Percentiles rank a stretch among this genome's conserved stretches.
Conservation (phyloP, 2,797 vertebrate genomes). For the Myotis vivesi region DNA sequence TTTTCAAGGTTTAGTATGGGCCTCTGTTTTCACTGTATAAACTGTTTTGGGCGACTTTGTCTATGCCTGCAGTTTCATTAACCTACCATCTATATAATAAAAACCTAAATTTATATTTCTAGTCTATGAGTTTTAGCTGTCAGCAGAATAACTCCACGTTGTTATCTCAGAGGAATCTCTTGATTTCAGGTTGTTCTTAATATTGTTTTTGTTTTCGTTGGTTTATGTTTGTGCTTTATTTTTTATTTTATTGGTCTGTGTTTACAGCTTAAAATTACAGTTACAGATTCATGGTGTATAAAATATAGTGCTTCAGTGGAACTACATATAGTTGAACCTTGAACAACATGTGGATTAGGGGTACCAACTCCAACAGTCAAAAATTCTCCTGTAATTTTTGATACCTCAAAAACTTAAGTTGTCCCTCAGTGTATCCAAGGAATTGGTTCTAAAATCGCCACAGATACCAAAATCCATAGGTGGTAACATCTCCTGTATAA, state of each 20-base stretch:
- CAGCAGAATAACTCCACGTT: not conserved
- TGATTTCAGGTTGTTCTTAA: not conserved
- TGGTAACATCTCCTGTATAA: not conserved
- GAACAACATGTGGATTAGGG: not conserved
- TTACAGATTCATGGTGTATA: not conserved
- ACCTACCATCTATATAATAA: not conserved
- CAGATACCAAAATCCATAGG: not conserved
- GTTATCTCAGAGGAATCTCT: not conserved
- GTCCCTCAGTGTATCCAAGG: not conserved
- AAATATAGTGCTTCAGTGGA: not conserved
- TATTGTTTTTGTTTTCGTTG: not conserved
- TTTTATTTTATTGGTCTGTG: not conserved
- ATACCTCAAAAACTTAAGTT: not conserved
- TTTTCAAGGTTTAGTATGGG: not conserved
- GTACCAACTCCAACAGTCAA: not conserved
- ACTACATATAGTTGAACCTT: not conserved
- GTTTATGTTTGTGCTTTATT: not conserved
- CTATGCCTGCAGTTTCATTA: not conserved
- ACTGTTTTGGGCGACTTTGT: not conserved
- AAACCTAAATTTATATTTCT: not conserved
- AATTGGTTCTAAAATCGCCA: not conserved
- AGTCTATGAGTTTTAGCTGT: not conserved
- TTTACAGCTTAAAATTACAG: constrained; percentile 7
- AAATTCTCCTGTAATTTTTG: not conserved
- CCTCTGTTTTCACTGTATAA: not conserved